Conservation (phyloP, 2,113 vertebrate genomes). For the Parus major region DNA sequence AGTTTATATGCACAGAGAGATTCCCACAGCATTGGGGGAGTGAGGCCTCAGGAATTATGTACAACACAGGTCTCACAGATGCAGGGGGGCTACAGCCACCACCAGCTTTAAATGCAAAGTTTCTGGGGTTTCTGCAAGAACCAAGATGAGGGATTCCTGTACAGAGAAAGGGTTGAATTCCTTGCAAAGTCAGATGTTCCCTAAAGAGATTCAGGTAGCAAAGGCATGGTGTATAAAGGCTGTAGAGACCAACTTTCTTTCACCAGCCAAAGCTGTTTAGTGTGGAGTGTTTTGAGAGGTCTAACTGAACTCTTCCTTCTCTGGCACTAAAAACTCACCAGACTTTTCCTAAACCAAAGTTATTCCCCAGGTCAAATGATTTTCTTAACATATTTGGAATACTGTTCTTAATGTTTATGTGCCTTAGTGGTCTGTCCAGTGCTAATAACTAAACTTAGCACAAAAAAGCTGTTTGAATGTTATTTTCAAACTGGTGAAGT, state of each 20-base stretch:
- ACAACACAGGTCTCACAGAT: neutral
- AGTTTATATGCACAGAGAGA: neutral
- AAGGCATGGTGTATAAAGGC: neutral
- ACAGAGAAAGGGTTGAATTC: neutral
- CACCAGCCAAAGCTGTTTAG: neutral
- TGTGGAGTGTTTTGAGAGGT: neutral
- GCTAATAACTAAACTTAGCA: neutral
- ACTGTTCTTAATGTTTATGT: neutral
- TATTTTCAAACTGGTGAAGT: neutral
- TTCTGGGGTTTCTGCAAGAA: neutral
- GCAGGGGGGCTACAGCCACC: neutral
- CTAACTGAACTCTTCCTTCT: neutral
- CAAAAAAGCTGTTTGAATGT: neutral
- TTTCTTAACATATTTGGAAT: neutral
- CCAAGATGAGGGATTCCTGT: neutral
- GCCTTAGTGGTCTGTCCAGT: neutral
- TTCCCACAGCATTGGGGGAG: neutral
- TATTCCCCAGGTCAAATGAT: neutral
- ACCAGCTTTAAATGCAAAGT: neutral
- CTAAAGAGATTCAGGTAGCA: neutral
- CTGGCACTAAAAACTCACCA: neutral
- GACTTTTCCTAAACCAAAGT: neutral
- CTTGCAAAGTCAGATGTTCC: neutral
- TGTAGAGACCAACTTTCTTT: neutral
- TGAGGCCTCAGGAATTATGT: neutral